Evolutionary conservation across 2,888 invertebrate genomes (phyloP), one percentile per base, ranked within the genome.

Genomic region (Halocaridina rubra): DNA sequence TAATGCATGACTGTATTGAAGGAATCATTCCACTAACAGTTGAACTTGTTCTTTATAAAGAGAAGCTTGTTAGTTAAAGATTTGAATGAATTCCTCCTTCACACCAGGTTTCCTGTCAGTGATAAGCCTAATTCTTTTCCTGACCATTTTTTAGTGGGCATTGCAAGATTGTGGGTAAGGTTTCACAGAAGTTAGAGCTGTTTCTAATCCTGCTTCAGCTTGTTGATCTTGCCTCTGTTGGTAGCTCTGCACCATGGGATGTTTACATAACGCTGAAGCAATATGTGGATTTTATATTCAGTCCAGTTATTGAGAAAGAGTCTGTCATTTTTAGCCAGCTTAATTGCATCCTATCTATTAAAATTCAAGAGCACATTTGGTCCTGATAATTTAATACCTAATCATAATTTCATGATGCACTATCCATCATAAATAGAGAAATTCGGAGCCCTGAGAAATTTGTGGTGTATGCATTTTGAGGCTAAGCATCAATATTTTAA

Each of bases 1-100:
- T 71, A 71, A 71, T 71, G 33, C 71, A 71, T 71, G 71, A 71
- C 71, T 71, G 3, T n/a, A 7, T 71, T 30, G 32, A 71, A 71
- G 71, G 71, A 71, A 30, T 71, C 7, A 71, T 71, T 30, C 32
- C 71, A 2, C 30, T 71, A 29, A 71, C 71, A 71, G 71, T 71
- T 29, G 10, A 71, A 8, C 32, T 71, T 5, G 32, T 71, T 30
- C 71, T 71, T 61, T 61, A 61, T 61, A 61, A 61, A 13, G 22
- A 61, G 61, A 61, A 61, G 39, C 61, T 61, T 61, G 61, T 61
- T 61, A 61, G 61, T 61, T 61, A 61, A 61, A 61, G 61, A 61
- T 61, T 61, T 61, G 61, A 22, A 61, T 61, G 61, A 61, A 61
- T 61, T 19, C 61, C 61, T 61, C 61, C 16, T 19, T 61, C 61